These are phyloP conservation scores for Rousettus leschenaultii DNA, from an alignment of 2,113 vertebrate genomes.

Conservation along the genomic window DNA sequence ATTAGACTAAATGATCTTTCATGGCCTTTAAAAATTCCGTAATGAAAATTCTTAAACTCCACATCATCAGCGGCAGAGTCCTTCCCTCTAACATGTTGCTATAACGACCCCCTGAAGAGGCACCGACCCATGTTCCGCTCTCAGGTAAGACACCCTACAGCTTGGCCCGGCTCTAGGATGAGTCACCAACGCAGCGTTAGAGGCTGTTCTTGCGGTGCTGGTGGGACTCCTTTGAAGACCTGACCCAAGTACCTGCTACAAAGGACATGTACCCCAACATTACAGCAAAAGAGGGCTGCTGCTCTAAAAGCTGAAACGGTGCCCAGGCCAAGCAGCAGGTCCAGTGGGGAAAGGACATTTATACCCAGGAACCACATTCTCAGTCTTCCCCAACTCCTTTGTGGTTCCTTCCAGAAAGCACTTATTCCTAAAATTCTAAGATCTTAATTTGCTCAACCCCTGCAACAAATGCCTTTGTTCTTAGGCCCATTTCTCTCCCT, in stretches of 20 bases:
- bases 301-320: not conserved
- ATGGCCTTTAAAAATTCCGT: slow-evolving; percentile 7
- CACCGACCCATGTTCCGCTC: not conserved
- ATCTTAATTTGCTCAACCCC: not conserved
- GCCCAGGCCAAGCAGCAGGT: not conserved
- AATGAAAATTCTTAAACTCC: slow-evolving; percentile 36
- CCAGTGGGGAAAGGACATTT: not conserved
- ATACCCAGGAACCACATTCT: not conserved
- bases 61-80: not conserved
- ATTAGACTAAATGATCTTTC: slow-evolving; percentile 48
- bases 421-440: not conserved
- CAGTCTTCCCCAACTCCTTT: not conserved
- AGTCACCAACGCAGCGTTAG: slow-evolving; percentile 23
- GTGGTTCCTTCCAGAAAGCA: not conserved
- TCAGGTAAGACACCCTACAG: slow-evolving; percentile 23
- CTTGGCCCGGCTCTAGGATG: not conserved
- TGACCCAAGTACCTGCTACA: slow-evolving; percentile 23
- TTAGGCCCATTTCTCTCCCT: not conserved
- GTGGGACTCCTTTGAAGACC: not conserved
- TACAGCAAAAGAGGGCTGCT: not conserved
- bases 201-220: not conserved
- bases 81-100: slow-evolving; percentile 27
- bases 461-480: not conserved
- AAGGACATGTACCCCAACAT: not conserved
- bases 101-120: not conserved